Evolutionary conservation across 2,113 vertebrate species (phyloP).

Genomic region (Dicerorhinus sumatrensis): DNA sequence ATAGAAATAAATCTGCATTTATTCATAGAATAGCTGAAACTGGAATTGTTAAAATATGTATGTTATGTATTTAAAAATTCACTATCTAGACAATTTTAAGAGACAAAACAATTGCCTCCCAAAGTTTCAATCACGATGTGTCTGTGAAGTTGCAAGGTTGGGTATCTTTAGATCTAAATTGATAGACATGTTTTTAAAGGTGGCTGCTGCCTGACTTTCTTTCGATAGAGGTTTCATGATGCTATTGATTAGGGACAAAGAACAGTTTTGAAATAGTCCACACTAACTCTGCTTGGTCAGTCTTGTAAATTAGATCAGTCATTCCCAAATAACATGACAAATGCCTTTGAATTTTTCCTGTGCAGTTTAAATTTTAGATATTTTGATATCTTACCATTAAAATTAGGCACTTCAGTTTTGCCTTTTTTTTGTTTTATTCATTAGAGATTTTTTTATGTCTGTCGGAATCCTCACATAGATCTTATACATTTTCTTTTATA

Average conservation of each 20-base stretch:
- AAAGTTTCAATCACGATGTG: not conserved
- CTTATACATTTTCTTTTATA: conserved; percentile 36
- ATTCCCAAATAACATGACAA: not conserved
- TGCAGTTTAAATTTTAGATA: not conserved
- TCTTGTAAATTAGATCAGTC: conserved; percentile 7
- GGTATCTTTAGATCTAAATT: conserved; percentile 4
- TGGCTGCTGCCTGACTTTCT: not conserved
- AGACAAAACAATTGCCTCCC: not conserved
- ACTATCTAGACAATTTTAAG: not conserved
- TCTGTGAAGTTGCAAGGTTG: conserved; percentile 24
- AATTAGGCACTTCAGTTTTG: not conserved
- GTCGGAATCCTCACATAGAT: conserved; percentile 19
- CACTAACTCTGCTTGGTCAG: not conserved
- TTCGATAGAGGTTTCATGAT: not conserved
- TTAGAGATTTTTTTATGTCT: conserved; percentile 32
- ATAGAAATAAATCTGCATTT: conserved; percentile 41
- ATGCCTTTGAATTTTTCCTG: conserved; percentile 25
- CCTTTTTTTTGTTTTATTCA: conserved; percentile 29
- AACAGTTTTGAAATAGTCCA: conserved; percentile 32
- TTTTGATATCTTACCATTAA: conserved; percentile 14
- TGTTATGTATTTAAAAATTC: conserved; percentile 37
- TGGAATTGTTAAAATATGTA: conserved; percentile 29
- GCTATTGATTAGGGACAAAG: not conserved
- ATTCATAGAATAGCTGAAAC: conserved; percentile 27
- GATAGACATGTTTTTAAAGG: not conserved